Evolutionary conservation across 2,888 invertebrate genomes (phyloP), one percentile per base, ranked within the genome.

Genomic region (Dendrolimus pini): DNA sequence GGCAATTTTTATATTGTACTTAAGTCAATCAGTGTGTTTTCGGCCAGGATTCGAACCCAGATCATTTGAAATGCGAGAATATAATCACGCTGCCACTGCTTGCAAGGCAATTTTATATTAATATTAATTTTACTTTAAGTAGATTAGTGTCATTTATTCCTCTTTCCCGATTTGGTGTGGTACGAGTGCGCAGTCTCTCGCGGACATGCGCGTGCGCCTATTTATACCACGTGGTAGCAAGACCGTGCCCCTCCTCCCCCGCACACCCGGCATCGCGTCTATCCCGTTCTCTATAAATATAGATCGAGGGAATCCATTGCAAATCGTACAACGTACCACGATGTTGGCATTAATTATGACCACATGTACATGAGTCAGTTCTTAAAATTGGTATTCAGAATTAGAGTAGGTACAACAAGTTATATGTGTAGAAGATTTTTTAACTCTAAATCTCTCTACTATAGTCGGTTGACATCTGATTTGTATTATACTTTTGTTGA

Each of bases 91-190:
- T 30, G 30, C 3, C 30, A 30, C 30, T 0, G 30, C 47, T 12
- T 47, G 9, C 47, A 47, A 9, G 47, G 47, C 9, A 10, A 9
- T 10, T 10, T 10, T 10, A 9, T 47, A 6, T 10, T 47, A 7
- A 47, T 47, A 47, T 12, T 47, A 12, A 10, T 12, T 47, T 0
- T 10, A 47, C 12, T 47, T 47, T 47, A 47, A 10, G 2, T 41
- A n/a, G 54, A 54, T 54, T 12, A 54, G 41, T 12, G 60, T 66
- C 67, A 67, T 65, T 71, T 72, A 77, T 75, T 72, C 78, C 65
- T 83, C 81, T 80, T 77, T 84, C 89, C 89, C 84, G 67, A 89
- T 89, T 87, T 85, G 89, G 89, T 77, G 77, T 73, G 88, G 75
- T 72, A 72, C 77, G 80, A 70, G 74, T 74, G 74, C 74, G 77